Conservation (phyloP, 2,113 vertebrate species). For the Ictidomys tridecemlineatus region DNA sequence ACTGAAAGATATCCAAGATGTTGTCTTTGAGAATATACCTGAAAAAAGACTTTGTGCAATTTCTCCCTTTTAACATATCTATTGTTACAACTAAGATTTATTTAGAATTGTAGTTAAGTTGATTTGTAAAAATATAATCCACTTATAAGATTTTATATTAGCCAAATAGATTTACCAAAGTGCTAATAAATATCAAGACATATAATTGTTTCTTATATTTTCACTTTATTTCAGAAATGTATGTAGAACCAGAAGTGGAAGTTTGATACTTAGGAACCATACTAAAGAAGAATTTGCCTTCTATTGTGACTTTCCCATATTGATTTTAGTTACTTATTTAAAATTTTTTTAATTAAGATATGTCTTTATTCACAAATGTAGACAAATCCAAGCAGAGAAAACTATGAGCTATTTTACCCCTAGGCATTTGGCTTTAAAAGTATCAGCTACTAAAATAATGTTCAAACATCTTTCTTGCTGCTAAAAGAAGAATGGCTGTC, state of each 20-base stretch:
- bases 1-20: background rate
- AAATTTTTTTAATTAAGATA: slow-evolving; percentile 41
- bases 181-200: background rate
- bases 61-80: background rate
- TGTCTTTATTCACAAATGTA: slow-evolving; percentile 46
- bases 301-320: slow-evolving; percentile 25
- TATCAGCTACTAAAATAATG: slow-evolving; percentile 30
- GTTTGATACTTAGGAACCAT: background rate
- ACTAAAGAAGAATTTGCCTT: background rate
- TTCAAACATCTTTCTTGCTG: slow-evolving; percentile 57
- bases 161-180: background rate
- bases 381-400: background rate
- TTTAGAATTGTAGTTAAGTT: background rate
- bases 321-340: slow-evolving; percentile 48
- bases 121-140: background rate
- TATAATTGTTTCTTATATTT: background rate
- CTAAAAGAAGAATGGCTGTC: slow-evolving; percentile 36
- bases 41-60: background rate
- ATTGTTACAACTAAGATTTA: background rate
- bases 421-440: slow-evolving; percentile 46
- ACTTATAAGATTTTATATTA: background rate
- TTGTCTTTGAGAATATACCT: background rate
- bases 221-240: background rate
- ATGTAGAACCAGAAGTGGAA: background rate
- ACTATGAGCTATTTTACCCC: background rate